Evolutionary conservation across 2,888 invertebrate genomes (phyloP).

Genomic region (Acrocera orbiculus): DNA sequence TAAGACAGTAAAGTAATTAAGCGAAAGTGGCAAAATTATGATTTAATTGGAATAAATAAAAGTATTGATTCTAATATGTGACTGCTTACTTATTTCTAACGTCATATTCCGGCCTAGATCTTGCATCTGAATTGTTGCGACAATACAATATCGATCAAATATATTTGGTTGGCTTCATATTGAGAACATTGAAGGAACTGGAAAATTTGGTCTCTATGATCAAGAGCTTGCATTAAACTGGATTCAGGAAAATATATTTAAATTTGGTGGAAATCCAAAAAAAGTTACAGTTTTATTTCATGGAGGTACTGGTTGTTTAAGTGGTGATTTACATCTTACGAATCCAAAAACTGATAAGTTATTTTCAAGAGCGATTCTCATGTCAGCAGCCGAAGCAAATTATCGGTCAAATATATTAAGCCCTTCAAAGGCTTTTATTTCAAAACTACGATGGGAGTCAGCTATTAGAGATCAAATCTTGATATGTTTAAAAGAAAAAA

Average conservation of each 20-base stretch:
- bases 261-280: conserved; percentile 65
- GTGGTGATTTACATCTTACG: conserved; percentile 45
- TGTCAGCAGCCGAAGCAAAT: conserved; percentile 33
- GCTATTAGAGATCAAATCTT: too few relatives aligned
- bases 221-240: conserved; percentile 64
- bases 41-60: too few relatives aligned
- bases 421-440: too few relatives aligned
- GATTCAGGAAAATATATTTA: conserved; percentile 56
- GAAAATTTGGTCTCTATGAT: conserved; percentile 75
- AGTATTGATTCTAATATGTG: too few relatives aligned
- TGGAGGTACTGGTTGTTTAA: conserved; percentile 52
- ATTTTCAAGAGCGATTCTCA: conserved; percentile 48
- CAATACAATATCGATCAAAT: conserved; percentile 51
- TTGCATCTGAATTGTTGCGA: conserved; percentile 54
- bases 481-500: conserved; percentile 43
- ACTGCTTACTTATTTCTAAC: too few relatives aligned
- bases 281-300: conserved; percentile 70
- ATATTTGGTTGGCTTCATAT: conserved; percentile 50
- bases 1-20: too few relatives aligned
- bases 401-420: too few relatives aligned
- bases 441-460: too few relatives aligned
- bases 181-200: conserved; percentile 33
- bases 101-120: conserved; percentile 57
- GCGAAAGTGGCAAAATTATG: too few relatives aligned
- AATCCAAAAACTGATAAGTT: conserved; percentile 39